These are phyloP conservation scores for Girardinichthys multiradiatus DNA, from an alignment of 2,113 vertebrate genomes.

Conservation along the genomic window DNA sequence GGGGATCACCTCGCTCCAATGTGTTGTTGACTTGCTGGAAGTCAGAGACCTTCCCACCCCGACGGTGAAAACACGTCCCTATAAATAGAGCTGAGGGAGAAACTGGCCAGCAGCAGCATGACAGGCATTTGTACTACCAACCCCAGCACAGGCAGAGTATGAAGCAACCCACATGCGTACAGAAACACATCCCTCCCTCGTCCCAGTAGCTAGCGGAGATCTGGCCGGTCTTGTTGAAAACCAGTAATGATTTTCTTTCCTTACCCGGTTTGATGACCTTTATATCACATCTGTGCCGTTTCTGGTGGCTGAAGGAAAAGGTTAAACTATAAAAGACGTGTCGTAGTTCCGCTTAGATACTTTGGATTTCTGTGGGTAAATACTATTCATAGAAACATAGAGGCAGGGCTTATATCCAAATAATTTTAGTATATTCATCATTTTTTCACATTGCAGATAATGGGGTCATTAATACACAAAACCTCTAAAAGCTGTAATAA, in stretches of 20 bases:
- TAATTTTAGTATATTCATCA: not conserved
- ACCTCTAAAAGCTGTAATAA: too few species aligned
- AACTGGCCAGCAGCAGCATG: conserved; percentile 63
- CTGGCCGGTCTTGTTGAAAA: conserved; percentile 21
- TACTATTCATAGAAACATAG: not conserved
- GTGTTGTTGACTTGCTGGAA: conserved; percentile 41
- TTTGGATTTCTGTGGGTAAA: conserved; percentile 48
- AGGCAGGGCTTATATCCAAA: not conserved
- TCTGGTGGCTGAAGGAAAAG: conserved; percentile 41
- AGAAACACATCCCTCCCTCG: conserved; percentile 14
- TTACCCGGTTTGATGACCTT: conserved; percentile 22
- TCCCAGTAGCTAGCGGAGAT: conserved; percentile 23
- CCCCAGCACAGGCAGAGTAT: conserved; percentile 34
- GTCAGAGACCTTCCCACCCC: conserved; percentile 38
- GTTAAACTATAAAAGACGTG: conserved; percentile 34
- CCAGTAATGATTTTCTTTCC: conserved; percentile 41
- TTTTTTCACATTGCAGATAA: not conserved
- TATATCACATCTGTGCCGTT: conserved; percentile 18
- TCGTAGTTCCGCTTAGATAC: conserved; percentile 10
- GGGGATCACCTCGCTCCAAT: conserved; percentile 29
- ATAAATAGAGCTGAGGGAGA: conserved; percentile 72
- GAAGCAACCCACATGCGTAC: conserved; percentile 5
- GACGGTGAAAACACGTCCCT: conserved; percentile 69
- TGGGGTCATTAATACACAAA: not conserved
- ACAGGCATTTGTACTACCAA: conserved; percentile 67